These are phyloP conservation scores for Pangasius djambal DNA, from an alignment of 2,797 vertebrate species.

Conservation along the genomic window DNA sequence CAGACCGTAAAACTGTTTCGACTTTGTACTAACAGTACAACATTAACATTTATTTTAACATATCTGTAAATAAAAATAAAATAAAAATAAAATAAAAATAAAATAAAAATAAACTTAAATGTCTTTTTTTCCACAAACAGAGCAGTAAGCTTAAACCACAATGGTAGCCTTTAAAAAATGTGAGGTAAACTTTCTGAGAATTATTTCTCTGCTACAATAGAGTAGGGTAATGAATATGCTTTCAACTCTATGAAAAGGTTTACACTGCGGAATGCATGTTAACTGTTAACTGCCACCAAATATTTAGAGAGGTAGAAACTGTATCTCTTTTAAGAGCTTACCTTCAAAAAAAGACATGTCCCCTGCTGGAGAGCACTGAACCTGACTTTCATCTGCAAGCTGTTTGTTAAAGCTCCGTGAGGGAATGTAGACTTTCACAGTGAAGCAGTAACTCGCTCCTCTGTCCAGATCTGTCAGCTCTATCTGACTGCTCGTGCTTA, in stretches of 20 bases:
- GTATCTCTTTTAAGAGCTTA: conserved; percentile 54
- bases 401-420: conserved; percentile 69
- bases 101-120: no score
- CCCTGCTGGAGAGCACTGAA: conserved; percentile 62
- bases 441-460: conserved; percentile 86
- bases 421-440: conserved; percentile 75
- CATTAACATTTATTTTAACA: neutral
- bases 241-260: conserved; percentile 21
- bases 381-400: conserved; percentile 72
- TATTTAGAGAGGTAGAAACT: neutral
- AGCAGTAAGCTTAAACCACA: neutral
- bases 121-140: neutral
- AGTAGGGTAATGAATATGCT: neutral
- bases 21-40: neutral
- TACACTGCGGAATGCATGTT: neutral
- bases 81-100: no score
- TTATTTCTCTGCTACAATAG: neutral
- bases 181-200: neutral
- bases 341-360: conserved; percentile 62
- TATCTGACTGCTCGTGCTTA: conserved; percentile 68
- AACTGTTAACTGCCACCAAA: neutral
- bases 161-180: neutral
- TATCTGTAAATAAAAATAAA: neutral
- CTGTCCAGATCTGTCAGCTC: conserved; percentile 72
- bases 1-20: neutral